Evolutionary conservation across 1,140 invertebrate genomes (phyloP), one percentile per base, ranked within the genome.

Genomic region (Formica exsecta): DNA sequence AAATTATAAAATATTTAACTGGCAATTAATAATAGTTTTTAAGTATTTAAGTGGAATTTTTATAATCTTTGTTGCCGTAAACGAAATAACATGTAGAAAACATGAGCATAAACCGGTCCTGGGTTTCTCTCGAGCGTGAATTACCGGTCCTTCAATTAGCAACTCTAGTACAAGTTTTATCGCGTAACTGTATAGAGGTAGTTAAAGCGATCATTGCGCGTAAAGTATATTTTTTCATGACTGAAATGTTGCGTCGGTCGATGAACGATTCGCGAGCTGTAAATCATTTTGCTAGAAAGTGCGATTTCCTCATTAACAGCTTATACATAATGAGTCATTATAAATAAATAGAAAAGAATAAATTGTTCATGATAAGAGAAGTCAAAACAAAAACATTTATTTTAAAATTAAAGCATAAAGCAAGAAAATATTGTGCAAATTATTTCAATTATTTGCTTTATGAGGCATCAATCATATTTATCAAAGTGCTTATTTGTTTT

Each of bases 101-200:
- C n/a, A 29, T 13, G 59, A 32, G n/a, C 65, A 11, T 61, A 13
- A 81, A 73, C 41, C 61, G 48, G 68, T 80, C 16, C 44, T 36
- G 25, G 38, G 41, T 71, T 41, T 19, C n/a, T 29, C 25, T 61
- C 25, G 77, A 80, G 51, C 66, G 38, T 81, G 68, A 73, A 73
- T 81, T 73, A 73, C 66, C 66, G 36, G 36, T 73, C 66, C 38
- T 81, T 81, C 66, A 81, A 61, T 81, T 71, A 73, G 19, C 51
- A 61, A 73, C 66, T 61, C 36, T 6, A 44, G 48, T 54, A 44
- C 16, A 11, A 51, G 16, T 25, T 61, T 81, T 81, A 81, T 81
- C 51, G 36, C 65, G 77, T 81, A 81, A 81, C 79, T 81, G 79
- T 81, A 81, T 81, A 81, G 25, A 81, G 38, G 13, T 81, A 81